Percentiles rank a stretch among this genome's conserved stretches.
phyloP scores from a whole-genome alignment of 2,888 invertebrate species.

The Spicauda simplicius region DNA sequence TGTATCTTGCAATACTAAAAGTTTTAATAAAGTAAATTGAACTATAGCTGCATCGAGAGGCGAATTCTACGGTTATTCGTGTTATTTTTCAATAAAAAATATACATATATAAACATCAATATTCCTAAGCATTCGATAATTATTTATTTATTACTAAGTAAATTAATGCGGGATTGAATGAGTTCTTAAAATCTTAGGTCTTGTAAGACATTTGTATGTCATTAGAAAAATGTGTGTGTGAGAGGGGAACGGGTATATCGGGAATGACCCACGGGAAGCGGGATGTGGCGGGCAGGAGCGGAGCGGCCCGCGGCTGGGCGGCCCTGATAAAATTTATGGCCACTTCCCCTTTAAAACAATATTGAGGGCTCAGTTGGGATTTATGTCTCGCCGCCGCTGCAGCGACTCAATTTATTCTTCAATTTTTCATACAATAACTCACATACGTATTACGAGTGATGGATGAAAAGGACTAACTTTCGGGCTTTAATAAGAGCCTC shows the following conservation, averaged over 20 bases:
- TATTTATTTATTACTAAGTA: too few species aligned
- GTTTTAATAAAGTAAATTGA: too few species aligned
- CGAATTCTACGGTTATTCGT: too few species aligned
- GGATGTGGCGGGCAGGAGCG: constrained; percentile 48
- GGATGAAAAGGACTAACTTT: constrained; percentile 86
- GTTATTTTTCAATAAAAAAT: too few species aligned
- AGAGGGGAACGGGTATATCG: constrained; percentile 29
- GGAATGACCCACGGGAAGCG: constrained; percentile 28
- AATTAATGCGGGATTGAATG: too few species aligned
- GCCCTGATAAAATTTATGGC: constrained; percentile 85
- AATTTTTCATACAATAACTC: constrained; percentile 86
- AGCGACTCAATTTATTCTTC: constrained; percentile 86
- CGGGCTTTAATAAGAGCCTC: constrained; percentile 85
- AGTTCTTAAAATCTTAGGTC: too few species aligned
- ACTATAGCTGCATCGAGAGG: too few species aligned
- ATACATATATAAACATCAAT: too few species aligned
- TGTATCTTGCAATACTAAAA: too few species aligned
- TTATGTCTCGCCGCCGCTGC: constrained; percentile 85
- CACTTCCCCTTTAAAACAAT: constrained; percentile 86
- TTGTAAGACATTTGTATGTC: neutral
- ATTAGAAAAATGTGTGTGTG: constrained; percentile 27
- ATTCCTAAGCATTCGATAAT: too few species aligned
- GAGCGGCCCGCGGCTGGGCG: constrained; percentile 67
- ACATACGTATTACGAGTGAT: constrained; percentile 85
- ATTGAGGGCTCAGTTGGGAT: constrained; percentile 86